phyloP scores from a whole-genome alignment of 2,888 invertebrate species.

The Drosophila mayaguana region DNA sequence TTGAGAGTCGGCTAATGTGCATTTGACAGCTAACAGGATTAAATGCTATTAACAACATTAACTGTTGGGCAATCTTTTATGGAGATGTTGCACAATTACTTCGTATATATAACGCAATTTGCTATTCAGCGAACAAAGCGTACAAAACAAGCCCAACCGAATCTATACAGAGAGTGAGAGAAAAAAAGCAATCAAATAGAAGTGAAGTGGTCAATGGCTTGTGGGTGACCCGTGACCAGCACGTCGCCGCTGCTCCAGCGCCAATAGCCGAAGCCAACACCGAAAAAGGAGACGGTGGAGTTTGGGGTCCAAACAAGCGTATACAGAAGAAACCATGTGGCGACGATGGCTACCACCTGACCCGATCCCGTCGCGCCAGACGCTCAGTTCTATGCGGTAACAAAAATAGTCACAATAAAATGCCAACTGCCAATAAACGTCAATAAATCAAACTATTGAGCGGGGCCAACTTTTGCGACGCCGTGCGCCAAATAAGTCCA shows the following conservation, averaged over 20 bases:
- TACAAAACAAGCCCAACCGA: conserved; percentile 4
- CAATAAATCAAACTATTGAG: conserved; percentile 79
- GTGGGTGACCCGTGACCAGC: conserved; percentile 45
- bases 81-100: conserved; percentile 20
- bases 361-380: neutral
- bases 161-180: conserved; percentile 25
- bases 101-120: conserved; percentile 4
- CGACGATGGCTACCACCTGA: conserved; percentile 35
- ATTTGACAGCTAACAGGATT: conserved; percentile 35
- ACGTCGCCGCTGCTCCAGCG: conserved; percentile 11
- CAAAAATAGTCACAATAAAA: conserved; percentile 74
- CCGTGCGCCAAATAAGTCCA: conserved; percentile 72
- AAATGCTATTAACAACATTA: conserved; percentile 10
- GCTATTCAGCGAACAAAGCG: conserved; percentile 14
- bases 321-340: conserved; percentile 28
- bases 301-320: neutral
- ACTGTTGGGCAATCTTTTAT: conserved; percentile 20
- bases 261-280: conserved; percentile 16
- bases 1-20: conserved; percentile 5
- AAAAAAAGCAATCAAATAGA: conserved; percentile 59
- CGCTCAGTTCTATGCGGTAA: conserved; percentile 8
- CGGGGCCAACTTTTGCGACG: conserved; percentile 69
- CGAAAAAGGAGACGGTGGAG: conserved; percentile 12
- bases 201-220: conserved; percentile 47
- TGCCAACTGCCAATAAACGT: conserved; percentile 79